Evolutionary conservation across 2,113 vertebrate species (phyloP), one percentile per base, ranked within the genome.

Genomic region (Sphaerodactylus townsendi): DNA sequence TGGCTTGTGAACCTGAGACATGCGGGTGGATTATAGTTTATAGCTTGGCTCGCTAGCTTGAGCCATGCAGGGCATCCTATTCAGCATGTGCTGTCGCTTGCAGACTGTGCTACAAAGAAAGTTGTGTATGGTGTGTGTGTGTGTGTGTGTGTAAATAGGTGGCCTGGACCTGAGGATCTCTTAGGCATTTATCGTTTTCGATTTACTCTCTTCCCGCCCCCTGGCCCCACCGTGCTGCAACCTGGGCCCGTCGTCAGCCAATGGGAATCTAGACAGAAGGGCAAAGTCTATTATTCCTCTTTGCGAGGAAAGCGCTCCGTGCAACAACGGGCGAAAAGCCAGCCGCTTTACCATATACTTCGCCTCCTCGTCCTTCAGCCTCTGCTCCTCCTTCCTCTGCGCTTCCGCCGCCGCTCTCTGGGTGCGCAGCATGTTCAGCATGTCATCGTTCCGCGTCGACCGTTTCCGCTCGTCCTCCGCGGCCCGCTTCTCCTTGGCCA

Each of bases 291-390:
- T 6, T 80, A 13, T n/a, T n/a, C n/a, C n/a, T 62, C 23, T 21
- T 8, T 53, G 28, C 44, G 23, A 75, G 25, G 48, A 19, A 65
- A 46, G 14, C 35, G 23, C 37, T 64, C 15, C 73, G 11, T 3
- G 2, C 7, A 46, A 2, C 25, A 72, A 13, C 37, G 44, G 19
- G 14, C 2, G 10, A 39, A 39, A 28, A 48, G 11, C 56, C 8
- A 2, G 44, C n/a, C 10, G 2, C 71, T 39, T 94, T 93, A 99
- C 98, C 97, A 96, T 81, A 23, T 95, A 56, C 14, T 62, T 85
- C 0, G 96, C 96, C 87, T 98, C 97, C 82, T 98, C 96, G 30
- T 96, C 94, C 66, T 96, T 96, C 77, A 95, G 93, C 72, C 73
- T 48, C 85, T 74, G 94, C 0, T 23, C 86, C 10, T 93, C 92